These are phyloP conservation scores for Dipus sagitta DNA, from an alignment of 2,797 vertebrate genomes.

Conservation along the genomic window DNA sequence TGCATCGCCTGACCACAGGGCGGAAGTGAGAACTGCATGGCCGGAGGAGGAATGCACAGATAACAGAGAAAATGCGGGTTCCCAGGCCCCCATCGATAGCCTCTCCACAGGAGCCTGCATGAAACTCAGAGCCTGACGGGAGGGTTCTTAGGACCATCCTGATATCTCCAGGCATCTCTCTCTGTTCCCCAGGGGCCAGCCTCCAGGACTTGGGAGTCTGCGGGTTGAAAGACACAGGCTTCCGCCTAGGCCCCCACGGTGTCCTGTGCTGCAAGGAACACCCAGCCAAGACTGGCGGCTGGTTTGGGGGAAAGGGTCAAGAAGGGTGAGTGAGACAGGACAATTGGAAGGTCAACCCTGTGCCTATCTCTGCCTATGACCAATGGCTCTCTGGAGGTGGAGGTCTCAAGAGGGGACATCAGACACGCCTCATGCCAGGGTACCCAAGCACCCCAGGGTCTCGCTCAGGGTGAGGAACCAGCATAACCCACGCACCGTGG, in stretches of 20 bases:
- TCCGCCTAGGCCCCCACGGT: too few relatives aligned
- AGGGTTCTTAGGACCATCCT: not conserved
- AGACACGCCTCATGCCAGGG: too few relatives aligned
- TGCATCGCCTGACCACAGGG: rapidly evolving
- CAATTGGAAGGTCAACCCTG: too few relatives aligned
- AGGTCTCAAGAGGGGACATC: not conserved
- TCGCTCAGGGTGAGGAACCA: not conserved
- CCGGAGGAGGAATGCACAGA: rapidly evolving
- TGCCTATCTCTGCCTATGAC: rapidly evolving
- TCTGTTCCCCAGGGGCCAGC: not conserved
- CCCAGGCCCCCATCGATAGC: rapidly evolving
- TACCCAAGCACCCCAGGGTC: not conserved
- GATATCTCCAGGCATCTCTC: rapidly evolving
- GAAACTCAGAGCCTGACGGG: not conserved
- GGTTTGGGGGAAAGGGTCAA: rapidly evolving
- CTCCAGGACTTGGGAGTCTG: rapidly evolving
- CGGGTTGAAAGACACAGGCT: not conserved
- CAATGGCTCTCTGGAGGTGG: not conserved
- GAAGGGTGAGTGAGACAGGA: rapidly evolving
- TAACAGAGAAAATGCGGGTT: too few relatives aligned
- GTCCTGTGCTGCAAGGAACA: rapidly evolving
- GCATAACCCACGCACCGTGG: not conserved
- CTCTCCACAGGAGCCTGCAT: not conserved
- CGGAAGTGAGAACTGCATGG: not conserved
- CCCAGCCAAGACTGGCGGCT: too few relatives aligned